Evolutionary conservation across 2,888 invertebrate species (phyloP).

Genomic region (Cabera pusaria): DNA sequence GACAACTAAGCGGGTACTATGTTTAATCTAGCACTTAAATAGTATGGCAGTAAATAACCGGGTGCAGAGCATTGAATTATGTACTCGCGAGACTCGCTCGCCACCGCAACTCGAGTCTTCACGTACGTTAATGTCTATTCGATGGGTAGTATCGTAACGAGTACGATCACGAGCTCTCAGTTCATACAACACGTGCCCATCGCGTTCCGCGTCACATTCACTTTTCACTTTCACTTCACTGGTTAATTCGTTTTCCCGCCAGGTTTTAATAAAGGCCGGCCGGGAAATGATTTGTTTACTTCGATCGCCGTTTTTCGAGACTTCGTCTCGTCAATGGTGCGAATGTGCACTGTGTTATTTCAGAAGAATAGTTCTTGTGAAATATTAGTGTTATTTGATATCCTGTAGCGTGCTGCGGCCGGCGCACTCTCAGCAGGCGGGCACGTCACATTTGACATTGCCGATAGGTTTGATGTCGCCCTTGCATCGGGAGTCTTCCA

Average conservation of each 20-base stretch:
- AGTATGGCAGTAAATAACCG: constrained; percentile 76
- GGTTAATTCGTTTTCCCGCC: constrained; percentile 18
- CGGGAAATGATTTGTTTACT: constrained; percentile 23
- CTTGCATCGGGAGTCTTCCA: constrained; percentile 89
- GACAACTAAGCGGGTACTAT: constrained; percentile 73
- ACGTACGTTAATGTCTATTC: constrained; percentile 68
- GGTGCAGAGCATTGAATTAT: constrained; percentile 55
- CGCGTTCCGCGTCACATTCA: constrained; percentile 36
- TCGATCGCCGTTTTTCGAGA: constrained; percentile 6
- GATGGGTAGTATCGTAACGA: constrained; percentile 68
- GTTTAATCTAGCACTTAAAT: constrained; percentile 71
- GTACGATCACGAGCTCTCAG: constrained; percentile 51
- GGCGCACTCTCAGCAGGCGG: constrained; percentile 56
- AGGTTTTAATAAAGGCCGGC: constrained; percentile 28
- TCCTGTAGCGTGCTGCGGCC: constrained; percentile 1
- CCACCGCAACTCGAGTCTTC: constrained; percentile 64
- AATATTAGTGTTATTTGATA: constrained; percentile 7
- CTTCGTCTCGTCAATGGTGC: constrained; percentile 6
- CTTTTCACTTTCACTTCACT: constrained; percentile 37
- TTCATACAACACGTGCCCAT: constrained; percentile 38
- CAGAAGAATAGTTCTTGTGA: constrained; percentile 17
- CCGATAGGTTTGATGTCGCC: constrained; percentile 85
- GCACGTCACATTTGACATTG: constrained; percentile 85
- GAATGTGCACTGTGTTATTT: constrained; percentile 21
- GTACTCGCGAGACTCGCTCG: constrained; percentile 69